Percentiles rank a stretch among this genome's conserved stretches.
These are phyloP conservation scores for Halcyon chelicuti DNA, from an alignment of 2,797 vertebrate species.

Conservation along the genomic window DNA sequence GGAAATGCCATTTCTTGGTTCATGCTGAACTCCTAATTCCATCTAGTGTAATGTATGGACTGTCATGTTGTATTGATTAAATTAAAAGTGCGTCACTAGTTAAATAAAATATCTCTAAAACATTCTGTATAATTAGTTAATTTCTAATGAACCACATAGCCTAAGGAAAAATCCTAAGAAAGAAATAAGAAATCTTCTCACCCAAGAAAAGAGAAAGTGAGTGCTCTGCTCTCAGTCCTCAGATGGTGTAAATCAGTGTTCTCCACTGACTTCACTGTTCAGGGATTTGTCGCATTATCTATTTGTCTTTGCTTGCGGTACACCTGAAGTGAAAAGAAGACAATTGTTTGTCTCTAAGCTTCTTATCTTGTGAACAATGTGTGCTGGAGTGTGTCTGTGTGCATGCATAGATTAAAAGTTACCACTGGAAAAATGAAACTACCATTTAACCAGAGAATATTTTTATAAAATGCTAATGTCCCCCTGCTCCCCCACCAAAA, in stretches of 20 bases:
- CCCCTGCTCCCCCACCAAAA: fast-evolving
- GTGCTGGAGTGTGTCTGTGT: background rate
- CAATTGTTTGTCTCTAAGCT: background rate
- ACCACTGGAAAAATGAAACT: background rate
- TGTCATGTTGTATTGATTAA: conserved; percentile 14
- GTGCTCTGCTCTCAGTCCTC: background rate
- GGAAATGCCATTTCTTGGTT: conserved; percentile 31
- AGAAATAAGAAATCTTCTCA: background rate
- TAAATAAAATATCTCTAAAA: conserved; percentile 32
- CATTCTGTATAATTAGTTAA: background rate
- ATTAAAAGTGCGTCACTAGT: background rate
- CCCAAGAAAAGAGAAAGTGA: background rate
- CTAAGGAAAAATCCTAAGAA: background rate
- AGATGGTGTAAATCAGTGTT: background rate
- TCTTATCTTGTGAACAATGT: background rate
- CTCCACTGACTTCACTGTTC: background rate
- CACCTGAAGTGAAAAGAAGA: background rate
- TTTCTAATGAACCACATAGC: background rate
- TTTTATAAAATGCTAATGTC: background rate
- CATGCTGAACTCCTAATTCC: background rate
- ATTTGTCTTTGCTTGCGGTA: background rate
- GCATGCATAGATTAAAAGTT: background rate
- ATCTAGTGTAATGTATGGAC: background rate
- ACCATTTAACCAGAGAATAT: background rate
- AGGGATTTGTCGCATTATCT: background rate